phyloP scores from a whole-genome alignment of 2,888 invertebrate genomes.

The Philonicus albiceps region DNA sequence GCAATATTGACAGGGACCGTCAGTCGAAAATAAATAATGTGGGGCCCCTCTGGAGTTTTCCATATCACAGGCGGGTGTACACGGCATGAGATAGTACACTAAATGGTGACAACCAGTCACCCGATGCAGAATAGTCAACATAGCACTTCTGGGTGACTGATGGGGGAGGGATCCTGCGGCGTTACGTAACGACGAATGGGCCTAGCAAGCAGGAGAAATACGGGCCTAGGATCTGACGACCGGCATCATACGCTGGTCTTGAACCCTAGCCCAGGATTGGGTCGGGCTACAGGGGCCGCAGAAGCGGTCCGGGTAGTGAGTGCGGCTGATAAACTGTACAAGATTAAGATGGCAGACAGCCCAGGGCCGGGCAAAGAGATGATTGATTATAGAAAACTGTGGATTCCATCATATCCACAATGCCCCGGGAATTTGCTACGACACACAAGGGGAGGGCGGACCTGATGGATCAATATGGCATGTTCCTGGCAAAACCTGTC shows the following conservation, averaged over 20 bases:
- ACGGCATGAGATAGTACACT: slow-evolving; percentile 28
- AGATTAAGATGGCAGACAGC: slow-evolving; percentile 32
- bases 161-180: neutral
- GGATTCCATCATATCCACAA: neutral
- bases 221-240: neutral
- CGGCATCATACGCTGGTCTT: neutral
- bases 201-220: neutral
- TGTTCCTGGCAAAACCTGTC: slow-evolving; percentile 1
- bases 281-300: too few relatives aligned
- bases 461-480: slow-evolving; percentile 25
- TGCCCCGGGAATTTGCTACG: neutral
- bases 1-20: slow-evolving; percentile 37
- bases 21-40: slow-evolving; percentile 38
- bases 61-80: neutral
- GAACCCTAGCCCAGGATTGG: neutral
- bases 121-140: slow-evolving; percentile 14
- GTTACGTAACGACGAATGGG: neutral
- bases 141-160: neutral
- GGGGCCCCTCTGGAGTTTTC: slow-evolving; percentile 31
- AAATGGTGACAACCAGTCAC: slow-evolving; percentile 33
- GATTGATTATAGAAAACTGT: slow-evolving; percentile 37
- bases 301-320: neutral
- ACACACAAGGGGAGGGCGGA: neutral
- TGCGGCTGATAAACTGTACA: slow-evolving; percentile 30
- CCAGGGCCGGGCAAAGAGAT: neutral